These are phyloP conservation scores for Hemiprocne comata DNA, from an alignment of 2,113 vertebrate genomes.

Conservation along the genomic window DNA sequence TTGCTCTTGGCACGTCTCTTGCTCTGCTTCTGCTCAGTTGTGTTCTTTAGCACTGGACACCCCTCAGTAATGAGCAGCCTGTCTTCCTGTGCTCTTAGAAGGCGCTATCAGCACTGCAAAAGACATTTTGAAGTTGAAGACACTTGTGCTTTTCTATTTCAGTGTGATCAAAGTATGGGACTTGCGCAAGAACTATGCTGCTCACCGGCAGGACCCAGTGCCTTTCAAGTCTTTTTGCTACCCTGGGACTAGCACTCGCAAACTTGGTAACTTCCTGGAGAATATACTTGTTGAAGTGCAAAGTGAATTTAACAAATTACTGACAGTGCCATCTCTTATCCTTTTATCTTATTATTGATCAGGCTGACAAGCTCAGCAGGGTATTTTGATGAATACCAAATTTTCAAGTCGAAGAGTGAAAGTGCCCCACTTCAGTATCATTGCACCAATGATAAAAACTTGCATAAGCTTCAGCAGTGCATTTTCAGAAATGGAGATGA, in stretches of 20 bases:
- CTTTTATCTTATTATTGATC: not conserved
- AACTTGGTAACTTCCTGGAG: slow-evolving; percentile 82
- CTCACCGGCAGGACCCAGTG: slow-evolving; percentile 83
- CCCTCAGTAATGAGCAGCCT: not conserved
- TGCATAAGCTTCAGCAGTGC: not conserved
- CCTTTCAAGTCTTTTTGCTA: slow-evolving; percentile 86
- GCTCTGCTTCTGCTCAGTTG: not conserved
- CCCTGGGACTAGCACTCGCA: slow-evolving; percentile 89
- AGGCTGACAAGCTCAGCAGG: not conserved
- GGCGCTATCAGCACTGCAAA: not conserved
- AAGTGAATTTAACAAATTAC: not conserved
- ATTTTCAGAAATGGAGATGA: not conserved
- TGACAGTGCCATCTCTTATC: not conserved
- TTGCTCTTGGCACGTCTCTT: not conserved
- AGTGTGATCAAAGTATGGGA: slow-evolving; percentile 98
- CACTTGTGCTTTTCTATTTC: slow-evolving; percentile 18
- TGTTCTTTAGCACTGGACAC: not conserved
- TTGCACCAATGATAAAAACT: not conserved
- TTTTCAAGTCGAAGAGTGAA: not conserved
- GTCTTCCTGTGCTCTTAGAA: not conserved
- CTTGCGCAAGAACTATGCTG: slow-evolving; percentile 89
- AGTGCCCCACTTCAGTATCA: not conserved
- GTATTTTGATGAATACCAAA: not conserved
- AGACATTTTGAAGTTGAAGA: not conserved
- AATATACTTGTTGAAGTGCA: not conserved